Base-by-base conservation (phyloP, 2,888 invertebrate genomes). In the Pachliopta kotzebuea region DNA sequence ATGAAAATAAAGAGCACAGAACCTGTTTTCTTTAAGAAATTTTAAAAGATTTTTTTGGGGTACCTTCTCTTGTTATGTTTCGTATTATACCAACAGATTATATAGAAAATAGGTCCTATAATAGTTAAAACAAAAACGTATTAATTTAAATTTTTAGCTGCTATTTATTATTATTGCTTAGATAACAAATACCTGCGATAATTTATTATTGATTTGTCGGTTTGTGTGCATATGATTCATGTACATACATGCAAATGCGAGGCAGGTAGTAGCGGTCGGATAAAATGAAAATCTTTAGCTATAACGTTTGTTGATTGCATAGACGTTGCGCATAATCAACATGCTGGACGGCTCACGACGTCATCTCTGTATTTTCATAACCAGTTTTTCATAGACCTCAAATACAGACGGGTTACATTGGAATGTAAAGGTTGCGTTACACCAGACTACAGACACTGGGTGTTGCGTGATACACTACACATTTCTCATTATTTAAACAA, bases 291-390 rank as follows among this genome's bases (percentile, higher is more conserved):
- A 55, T 55, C 7, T 37, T 42, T 53, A 42, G 23, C 23, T 18
- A 14, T 14, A 17, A 24, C 24, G 24, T 54, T 26, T 49, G 20
- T 26, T 61, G 55, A 61, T 49, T 61, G 49, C 21, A 45, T 45
- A 1, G 42, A 20, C 26, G 29, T 61, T 11, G 20, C 60, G 54
- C 24, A 45, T 24, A 54, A 61, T 17, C 49, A 29, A 49, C 29
- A 49, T 18, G 42, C 54, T 31, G 17, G 55, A 49, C 49, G 14
- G 42, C 45, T 61, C 61, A 14, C 26, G 23, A 1, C n/a, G 14
- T 56, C 49, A 23, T 56, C 23, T 17, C 6, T 26, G n/a, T 42
- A 62, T 50, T 50, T 61, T 62, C 56, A 49, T 62, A 61, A 61
- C 56, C 26, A 45, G 45, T 45, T 45, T 26, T 26, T 20, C 9